phyloP scores from a whole-genome alignment of 2,113 vertebrate species.

The Melanerpes formicivorus region DNA sequence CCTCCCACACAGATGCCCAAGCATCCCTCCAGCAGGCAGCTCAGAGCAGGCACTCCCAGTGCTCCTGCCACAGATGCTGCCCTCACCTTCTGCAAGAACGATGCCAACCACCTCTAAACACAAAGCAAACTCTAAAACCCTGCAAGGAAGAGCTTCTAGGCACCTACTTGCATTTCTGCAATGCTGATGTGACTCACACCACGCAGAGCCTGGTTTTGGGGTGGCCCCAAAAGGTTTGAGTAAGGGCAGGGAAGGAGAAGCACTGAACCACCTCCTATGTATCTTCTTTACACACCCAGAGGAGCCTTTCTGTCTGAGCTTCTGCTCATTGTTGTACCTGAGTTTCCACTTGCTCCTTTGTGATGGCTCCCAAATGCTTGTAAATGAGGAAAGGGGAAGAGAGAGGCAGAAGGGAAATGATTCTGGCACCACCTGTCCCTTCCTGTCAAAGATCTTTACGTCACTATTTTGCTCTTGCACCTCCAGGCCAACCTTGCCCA shows the following conservation, averaged over 20 bases:
- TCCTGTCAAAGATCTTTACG: background rate
- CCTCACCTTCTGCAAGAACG: background rate
- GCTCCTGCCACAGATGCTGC: background rate
- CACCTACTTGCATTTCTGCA: background rate
- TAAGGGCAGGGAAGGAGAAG: background rate
- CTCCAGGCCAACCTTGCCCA: background rate
- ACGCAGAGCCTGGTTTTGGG: background rate
- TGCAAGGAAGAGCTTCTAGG: background rate
- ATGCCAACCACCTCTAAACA: background rate
- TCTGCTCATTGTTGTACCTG: background rate
- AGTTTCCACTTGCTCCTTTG: background rate
- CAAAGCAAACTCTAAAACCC: background rate
- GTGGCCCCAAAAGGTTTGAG: background rate
- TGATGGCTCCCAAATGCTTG: background rate
- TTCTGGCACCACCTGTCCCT: background rate
- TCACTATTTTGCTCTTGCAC: background rate
- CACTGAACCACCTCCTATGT: background rate
- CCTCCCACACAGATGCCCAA: background rate
- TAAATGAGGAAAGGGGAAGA: background rate
- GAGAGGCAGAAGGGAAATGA: background rate
- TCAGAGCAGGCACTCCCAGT: background rate
- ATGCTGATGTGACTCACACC: background rate
- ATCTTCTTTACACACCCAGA: background rate
- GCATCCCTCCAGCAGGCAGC: background rate
- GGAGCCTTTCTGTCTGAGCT: background rate